Evolutionary conservation across 2,888 invertebrate genomes (phyloP), one percentile per base, ranked within the genome.

Genomic region (Falcaria lacertinaria): DNA sequence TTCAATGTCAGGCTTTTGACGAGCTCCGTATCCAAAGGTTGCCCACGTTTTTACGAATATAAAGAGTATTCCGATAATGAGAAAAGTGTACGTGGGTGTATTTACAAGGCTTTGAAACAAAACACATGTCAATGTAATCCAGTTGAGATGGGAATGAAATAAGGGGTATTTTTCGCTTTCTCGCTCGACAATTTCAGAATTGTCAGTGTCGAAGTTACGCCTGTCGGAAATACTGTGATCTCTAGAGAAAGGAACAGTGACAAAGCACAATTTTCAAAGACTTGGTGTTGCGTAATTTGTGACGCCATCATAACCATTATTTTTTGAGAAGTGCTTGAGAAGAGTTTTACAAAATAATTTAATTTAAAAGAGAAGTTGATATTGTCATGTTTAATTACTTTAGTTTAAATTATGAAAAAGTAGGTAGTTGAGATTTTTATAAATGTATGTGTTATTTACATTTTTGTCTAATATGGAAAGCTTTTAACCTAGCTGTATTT

Each of bases 41-140:
- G 28, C 11, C 28, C 28, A 28, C 28, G 28, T 28, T 3, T 28
- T 28, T 28, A 7, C 22, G 7, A 11, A 28, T 28, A 11, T 28
- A 28, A 19, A 19, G 19, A 11, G 28, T 28, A 28, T 28, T 11
- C 11, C 11, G 28, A 28, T 28, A 28, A 28, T 28, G 28, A 34
- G 15, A 34, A 15, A 15, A 34, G 22, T 11, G 22, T 13, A 4
- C 22, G 22, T 15, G 15, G 14, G 11, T 52, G 43, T 58, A 48
- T 48, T 50, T 48, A 50, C 33, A 43, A 44, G 34, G 47, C 50
- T 52, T 52, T 8, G 40, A 56, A 38, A 56, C 48, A 56, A 48
- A 58, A 59, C 56, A 53, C 41, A 50, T 50, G 53, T 57, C 50
- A 50, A 25, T 37, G 37, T 37, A 37, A 37, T 37, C 37, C 37